A percentile compares a stretch with the other conserved stretches of the same genome.
Evolutionary conservation across 2,113 vertebrate genomes (phyloP).

Genomic region (Ellobius talpinus): DNA sequence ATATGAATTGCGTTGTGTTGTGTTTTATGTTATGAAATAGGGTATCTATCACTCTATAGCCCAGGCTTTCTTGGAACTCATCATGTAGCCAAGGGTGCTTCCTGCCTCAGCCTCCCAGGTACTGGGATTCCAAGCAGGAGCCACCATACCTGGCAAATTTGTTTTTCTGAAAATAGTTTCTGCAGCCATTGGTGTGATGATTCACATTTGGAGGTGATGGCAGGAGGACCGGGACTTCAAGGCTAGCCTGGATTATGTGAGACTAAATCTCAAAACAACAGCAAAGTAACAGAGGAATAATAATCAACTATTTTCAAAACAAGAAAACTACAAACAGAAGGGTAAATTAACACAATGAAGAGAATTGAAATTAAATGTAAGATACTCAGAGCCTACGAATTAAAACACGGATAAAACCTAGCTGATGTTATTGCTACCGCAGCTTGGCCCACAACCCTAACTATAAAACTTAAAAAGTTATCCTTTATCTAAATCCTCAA

Average conservation of each 20-base stretch:
- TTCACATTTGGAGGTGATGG: not conserved
- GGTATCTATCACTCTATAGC: not conserved
- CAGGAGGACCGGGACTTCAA: not conserved
- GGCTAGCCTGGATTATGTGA: not conserved
- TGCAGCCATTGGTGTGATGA: not conserved
- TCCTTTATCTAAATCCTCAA: not conserved
- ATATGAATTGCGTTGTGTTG: too few relatives aligned
- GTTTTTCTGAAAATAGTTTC: not conserved
- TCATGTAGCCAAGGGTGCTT: not conserved
- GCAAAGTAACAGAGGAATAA: not conserved
- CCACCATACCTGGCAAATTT: not conserved
- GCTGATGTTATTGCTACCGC: not conserved
- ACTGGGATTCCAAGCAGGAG: not conserved
- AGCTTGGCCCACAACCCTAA: not conserved
- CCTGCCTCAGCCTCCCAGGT: not conserved
- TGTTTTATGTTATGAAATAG: not conserved
- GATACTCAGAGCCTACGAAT: not conserved
- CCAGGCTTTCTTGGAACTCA: not conserved
- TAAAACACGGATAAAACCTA: not conserved
- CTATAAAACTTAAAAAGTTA: too few relatives aligned
- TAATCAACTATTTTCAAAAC: not conserved
- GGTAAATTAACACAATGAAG: conserved; percentile 27
- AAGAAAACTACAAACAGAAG: conserved; percentile 10
- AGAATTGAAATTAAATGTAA: conserved; percentile 35
- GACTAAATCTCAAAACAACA: not conserved